Evolutionary conservation across 2,888 invertebrate species (phyloP).

Genomic region (Cyclophora punctaria): DNA sequence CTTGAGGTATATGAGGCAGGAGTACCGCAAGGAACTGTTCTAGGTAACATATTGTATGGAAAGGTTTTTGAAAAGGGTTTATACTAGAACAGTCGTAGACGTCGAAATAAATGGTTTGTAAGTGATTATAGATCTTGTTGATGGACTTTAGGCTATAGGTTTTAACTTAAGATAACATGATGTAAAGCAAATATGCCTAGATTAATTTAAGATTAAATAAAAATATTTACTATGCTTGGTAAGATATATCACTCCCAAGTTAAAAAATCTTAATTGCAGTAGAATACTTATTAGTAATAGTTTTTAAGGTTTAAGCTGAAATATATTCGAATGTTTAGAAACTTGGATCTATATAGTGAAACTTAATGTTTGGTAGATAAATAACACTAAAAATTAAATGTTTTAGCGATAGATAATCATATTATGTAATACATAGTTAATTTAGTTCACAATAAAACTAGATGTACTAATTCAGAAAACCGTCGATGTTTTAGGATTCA

Average conservation of each 20-base stretch:
- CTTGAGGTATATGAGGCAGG: background rate
- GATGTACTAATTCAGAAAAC: constrained; percentile 49
- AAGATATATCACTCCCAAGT: constrained; percentile 17
- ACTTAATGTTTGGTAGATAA: too few species aligned
- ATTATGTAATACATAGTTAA: too few species aligned
- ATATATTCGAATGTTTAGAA: too few species aligned
- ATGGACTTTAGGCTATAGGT: background rate
- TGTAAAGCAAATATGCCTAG: too few species aligned
- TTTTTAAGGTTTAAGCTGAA: too few species aligned
- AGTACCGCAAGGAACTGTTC: constrained; percentile 4
- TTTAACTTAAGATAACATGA: too few species aligned
- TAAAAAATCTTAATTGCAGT: background rate
- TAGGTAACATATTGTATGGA: constrained; percentile 1
- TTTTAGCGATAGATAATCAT: too few species aligned
- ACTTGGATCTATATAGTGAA: too few species aligned
- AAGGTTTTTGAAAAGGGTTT: background rate
- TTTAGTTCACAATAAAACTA: too few species aligned
- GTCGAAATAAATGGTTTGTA: constrained; percentile 9
- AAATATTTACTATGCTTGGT: background rate
- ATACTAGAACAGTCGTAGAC: constrained; percentile 12
- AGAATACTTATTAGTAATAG: too few species aligned
- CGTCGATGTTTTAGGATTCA: constrained; percentile 58
- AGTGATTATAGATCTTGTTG: constrained; percentile 1
- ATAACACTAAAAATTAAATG: too few species aligned
- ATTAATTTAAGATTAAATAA: too few species aligned